Evolutionary conservation across 2,113 vertebrate genomes (phyloP).

Genomic region (Aptenodytes forsteri): DNA sequence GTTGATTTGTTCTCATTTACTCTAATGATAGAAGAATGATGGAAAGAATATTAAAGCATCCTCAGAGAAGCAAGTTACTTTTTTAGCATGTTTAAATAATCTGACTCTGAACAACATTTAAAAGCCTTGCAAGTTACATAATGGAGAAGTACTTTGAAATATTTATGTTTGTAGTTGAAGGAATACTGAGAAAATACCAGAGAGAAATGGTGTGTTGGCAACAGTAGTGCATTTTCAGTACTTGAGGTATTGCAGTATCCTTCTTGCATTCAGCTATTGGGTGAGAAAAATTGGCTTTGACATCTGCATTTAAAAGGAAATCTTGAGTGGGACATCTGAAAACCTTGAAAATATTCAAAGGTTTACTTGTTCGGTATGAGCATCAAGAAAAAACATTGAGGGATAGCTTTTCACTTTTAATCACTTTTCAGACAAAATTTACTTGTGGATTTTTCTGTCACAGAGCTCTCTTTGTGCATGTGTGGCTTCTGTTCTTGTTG

Average conservation of each 20-base stretch:
- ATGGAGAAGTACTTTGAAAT: background rate
- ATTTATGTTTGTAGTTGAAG: background rate
- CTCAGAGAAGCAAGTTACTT: background rate
- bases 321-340: background rate
- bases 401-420: background rate
- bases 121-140: background rate
- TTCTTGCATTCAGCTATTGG: background rate
- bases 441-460: background rate
- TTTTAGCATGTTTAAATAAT: background rate
- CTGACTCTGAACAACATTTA: background rate
- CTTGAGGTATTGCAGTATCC: background rate
- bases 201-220: background rate
- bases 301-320: background rate
- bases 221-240: background rate
- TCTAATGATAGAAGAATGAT: background rate
- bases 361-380: background rate
- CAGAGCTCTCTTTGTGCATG: background rate
- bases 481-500: background rate
- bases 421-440: background rate
- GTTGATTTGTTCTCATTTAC: background rate
- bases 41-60: background rate
- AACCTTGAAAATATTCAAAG: background rate
- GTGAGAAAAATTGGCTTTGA: background rate
- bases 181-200: background rate
- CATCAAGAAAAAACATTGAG: background rate